These are phyloP conservation scores for Avahi laniger DNA, from an alignment of 2,797 vertebrate genomes.

Conservation along the genomic window DNA sequence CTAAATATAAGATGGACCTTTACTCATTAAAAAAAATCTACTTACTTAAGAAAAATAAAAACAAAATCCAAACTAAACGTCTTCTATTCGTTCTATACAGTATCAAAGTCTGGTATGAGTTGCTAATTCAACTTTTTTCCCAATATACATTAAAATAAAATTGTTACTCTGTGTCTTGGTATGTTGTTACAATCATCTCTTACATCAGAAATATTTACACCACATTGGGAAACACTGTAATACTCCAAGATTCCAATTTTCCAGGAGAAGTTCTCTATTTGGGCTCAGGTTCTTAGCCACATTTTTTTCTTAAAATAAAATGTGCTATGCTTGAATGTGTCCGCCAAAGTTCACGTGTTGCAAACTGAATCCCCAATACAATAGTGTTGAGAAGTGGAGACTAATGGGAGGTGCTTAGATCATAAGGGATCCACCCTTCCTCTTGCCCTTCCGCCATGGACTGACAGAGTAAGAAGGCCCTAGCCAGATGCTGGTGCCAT, in stretches of 20 bases:
- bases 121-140: background rate
- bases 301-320: background rate
- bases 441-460: background rate
- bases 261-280: background rate
- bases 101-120: background rate
- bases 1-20: background rate
- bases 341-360: background rate
- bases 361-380: background rate
- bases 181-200: background rate
- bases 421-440: background rate
- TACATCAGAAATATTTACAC: background rate
- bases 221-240: background rate
- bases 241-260: background rate
- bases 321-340: background rate
- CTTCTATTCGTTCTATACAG: background rate
- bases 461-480: background rate
- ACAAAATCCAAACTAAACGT: background rate
- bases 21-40: background rate
- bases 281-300: background rate
- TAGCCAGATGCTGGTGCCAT: background rate
- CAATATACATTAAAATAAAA: slow-evolving; percentile 31
- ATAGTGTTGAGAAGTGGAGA: background rate
- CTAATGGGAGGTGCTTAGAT: background rate
- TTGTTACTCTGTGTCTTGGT: background rate
- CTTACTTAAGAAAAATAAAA: background rate